Evolutionary conservation across 2,797 vertebrate genomes (phyloP).

Genomic region (Anabacerthia variegaticeps): DNA sequence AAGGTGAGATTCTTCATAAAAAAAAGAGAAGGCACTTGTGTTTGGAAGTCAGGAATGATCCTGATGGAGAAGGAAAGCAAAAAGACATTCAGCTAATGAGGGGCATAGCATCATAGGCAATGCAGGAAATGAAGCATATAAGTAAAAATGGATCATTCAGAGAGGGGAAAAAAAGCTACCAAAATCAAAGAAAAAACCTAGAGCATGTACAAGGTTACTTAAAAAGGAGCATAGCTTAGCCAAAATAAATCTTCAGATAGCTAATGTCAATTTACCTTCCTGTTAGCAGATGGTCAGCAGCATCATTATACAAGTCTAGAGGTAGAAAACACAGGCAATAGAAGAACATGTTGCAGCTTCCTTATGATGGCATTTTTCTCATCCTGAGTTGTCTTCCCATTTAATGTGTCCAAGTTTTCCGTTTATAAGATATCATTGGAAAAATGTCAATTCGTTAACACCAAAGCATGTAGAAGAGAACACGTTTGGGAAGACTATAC

Average conservation of each 20-base stretch:
- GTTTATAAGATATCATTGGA: neutral
- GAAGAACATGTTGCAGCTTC: neutral
- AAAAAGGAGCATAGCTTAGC: neutral
- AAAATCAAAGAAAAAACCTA: neutral
- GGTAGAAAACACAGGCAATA: neutral
- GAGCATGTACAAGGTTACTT: neutral
- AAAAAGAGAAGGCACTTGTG: neutral
- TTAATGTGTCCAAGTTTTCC: neutral
- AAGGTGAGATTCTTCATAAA: neutral
- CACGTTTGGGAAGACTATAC: neutral
- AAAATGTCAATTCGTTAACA: neutral
- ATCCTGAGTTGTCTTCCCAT: neutral
- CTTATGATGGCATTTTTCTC: neutral
- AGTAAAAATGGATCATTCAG: neutral
- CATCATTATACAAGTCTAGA: neutral
- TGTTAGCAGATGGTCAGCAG: neutral
- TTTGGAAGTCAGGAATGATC: neutral
- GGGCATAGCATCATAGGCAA: neutral
- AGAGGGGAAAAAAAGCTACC: neutral
- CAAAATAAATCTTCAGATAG: neutral
- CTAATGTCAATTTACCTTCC: neutral
- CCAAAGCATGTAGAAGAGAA: neutral
- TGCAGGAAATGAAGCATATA: neutral
- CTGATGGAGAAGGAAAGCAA: neutral
- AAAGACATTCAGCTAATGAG: neutral